A percentile compares a stretch with the other conserved stretches of the same genome.
Evolutionary conservation across 2,797 vertebrate species (phyloP).

Genomic region (Apodemus agrarius): DNA sequence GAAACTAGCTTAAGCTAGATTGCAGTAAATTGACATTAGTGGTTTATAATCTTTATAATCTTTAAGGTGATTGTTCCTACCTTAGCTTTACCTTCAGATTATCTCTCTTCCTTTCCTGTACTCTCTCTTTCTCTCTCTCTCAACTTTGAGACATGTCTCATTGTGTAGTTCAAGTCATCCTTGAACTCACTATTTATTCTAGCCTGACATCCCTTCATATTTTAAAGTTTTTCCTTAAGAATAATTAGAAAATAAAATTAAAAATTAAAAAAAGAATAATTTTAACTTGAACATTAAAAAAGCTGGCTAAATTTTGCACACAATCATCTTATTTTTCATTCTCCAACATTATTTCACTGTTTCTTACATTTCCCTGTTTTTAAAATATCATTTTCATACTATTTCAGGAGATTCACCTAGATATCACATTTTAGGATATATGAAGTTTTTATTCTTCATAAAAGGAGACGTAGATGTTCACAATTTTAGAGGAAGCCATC

Average conservation of each 20-base stretch:
- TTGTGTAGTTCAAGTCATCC: neutral
- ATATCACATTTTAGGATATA: neutral
- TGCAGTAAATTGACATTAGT: constrained; percentile 26
- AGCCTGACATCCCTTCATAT: neutral
- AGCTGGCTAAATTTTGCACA: neutral
- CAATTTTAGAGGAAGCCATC: neutral
- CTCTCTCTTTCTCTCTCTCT: neutral
- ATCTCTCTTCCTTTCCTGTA: neutral
- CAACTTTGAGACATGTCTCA: neutral
- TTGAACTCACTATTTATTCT: neutral
- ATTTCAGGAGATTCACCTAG: neutral
- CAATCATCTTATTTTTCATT: constrained; percentile 38
- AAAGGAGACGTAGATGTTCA: neutral
- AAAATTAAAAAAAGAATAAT: constrained; percentile 40
- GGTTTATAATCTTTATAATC: constrained; percentile 43
- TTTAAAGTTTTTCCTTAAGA: constrained; percentile 20
- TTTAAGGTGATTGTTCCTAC: neutral
- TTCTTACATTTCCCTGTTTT: neutral
- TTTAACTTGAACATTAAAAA: neutral
- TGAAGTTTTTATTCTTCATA: neutral
- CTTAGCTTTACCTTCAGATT: neutral
- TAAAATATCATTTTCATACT: neutral
- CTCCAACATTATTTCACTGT: neutral
- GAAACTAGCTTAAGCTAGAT: neutral
- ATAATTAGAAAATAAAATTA: too few relatives aligned